Evolutionary conservation across 2,797 vertebrate species (phyloP), one percentile per base, ranked within the genome.

Genomic region (Galago senegalensis): DNA sequence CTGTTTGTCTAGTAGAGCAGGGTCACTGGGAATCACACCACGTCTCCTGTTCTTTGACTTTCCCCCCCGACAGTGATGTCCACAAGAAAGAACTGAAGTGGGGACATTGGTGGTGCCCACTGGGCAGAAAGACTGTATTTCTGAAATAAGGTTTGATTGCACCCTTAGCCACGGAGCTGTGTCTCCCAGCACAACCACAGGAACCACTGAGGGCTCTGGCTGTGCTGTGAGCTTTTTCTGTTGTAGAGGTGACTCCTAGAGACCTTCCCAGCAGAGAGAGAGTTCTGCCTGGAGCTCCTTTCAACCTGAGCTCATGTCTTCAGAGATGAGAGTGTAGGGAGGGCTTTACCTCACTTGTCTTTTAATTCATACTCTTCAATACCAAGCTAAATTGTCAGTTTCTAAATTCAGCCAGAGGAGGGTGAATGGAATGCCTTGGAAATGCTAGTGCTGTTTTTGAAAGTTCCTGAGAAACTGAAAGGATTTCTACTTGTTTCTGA

Each of bases 361-460:
- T 97, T 3, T 96, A 97, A 94, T 90, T 93, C 96, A 72, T 21
- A 61, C 58, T 97, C 37, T 92, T 61, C 87, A 91, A 77, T 14
- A 70, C 93, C 92, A 95, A 84, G 58, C 25, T 69, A 97, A 94
- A 96, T 93, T 76, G 88, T 89, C 86, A 81, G 82, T 94, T 96
- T 96, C 92, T 76, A 92, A 70, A 95, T 86, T 82, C 91, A 87
- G 88, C 96, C 63, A 93, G 60, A 77, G 96, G 82, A 85, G 37
- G 17, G 6, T 85, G 73, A 87, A 65, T 67, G 4, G 31, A 72
- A 56, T 69, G 3, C 73, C 69, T 93, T 86, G 53, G 89, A 89
- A 97, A 92, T 72, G 16, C 10, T 7, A n/a, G 31, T 46, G 81
- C 31, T 83, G 17, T 84, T 69, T 93, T 86, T 87, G 53, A 89